These are phyloP conservation scores for Strix aluco DNA, from an alignment of 2,113 vertebrate species.

Conservation along the genomic window DNA sequence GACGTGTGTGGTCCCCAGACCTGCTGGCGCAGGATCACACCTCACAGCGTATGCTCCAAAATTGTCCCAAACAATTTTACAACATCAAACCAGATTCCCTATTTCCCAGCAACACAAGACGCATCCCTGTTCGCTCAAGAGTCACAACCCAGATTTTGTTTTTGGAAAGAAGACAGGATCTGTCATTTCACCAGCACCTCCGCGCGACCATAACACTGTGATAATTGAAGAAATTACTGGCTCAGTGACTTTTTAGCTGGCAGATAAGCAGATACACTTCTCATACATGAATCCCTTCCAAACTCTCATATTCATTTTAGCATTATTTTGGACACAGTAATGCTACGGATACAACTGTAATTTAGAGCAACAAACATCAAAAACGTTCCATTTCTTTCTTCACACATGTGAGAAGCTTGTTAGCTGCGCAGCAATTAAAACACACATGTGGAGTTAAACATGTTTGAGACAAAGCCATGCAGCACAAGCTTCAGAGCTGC, in stretches of 20 bases:
- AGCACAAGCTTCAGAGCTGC: neutral
- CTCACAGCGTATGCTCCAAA: neutral
- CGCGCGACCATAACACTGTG: neutral
- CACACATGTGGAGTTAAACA: accelerated
- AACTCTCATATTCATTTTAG: neutral
- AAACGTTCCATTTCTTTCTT: neutral
- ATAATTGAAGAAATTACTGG: neutral
- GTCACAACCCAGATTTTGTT: neutral
- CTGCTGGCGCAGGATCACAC: neutral
- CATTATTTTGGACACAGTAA: neutral
- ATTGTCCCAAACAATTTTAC: neutral
- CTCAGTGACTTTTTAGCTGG: neutral
- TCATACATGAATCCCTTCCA: neutral
- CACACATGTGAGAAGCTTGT: neutral
- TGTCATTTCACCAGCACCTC: neutral
- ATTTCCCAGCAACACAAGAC: accelerated
- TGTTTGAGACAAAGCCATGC: neutral
- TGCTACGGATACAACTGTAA: neutral
- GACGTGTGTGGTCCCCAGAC: accelerated
- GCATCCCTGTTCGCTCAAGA: neutral
- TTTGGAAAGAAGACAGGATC: neutral
- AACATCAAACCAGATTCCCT: neutral
- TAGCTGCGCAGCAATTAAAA: neutral
- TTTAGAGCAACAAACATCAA: neutral
- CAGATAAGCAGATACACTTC: neutral